A percentile compares a stretch with the other conserved stretches of the same genome.
Conservation (phyloP, 2,113 vertebrate species). For the Ptyas mucosa region DNA sequence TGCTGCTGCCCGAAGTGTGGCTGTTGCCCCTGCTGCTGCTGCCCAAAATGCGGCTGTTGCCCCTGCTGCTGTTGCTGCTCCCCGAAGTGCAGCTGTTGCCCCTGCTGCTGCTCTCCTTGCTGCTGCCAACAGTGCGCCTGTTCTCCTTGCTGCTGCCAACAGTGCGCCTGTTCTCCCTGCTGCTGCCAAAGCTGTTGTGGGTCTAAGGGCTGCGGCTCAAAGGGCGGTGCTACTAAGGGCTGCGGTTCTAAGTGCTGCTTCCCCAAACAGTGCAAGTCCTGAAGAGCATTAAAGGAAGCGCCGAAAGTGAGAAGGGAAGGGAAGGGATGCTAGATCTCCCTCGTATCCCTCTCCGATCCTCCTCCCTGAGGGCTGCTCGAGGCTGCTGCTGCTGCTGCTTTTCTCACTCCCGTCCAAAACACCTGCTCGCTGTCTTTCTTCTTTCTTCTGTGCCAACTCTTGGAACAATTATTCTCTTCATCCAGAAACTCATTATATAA, state of each 20-base stretch:
- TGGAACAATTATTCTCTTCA: neutral
- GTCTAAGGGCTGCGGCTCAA: too few species aligned
- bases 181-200: neutral
- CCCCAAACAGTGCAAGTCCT: neutral
- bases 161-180: neutral
- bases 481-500: neutral
- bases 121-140: neutral
- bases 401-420: neutral
- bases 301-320: too few species aligned
- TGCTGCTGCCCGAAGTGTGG: neutral
- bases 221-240: too few species aligned
- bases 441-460: neutral
- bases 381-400: neutral
- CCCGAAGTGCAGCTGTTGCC: rapidly evolving
- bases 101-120: neutral
- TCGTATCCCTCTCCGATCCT: neutral
- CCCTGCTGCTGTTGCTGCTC: neutral
- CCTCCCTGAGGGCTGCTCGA: neutral
- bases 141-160: neutral
- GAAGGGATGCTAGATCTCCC: neutral
- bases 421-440: neutral
- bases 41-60: too few species aligned
- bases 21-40: neutral
- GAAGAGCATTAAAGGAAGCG: neutral
- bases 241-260: neutral